Evolutionary conservation across 2,888 invertebrate species (phyloP), one percentile per base, ranked within the genome.

Genomic region (Cheilosia urbana): DNA sequence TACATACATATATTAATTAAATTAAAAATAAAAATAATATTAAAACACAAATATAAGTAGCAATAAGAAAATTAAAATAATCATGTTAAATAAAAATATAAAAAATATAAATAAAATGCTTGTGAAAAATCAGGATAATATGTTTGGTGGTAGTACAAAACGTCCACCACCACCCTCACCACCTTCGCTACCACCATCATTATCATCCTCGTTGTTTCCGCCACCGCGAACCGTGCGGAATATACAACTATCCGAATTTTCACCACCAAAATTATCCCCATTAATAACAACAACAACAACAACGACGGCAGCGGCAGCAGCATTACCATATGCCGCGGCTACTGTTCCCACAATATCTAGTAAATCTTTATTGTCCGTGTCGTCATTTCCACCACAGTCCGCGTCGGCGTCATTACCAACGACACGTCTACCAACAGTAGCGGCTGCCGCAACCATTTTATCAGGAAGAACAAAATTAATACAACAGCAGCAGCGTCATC

Each of bases 121-220:
- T 75, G 73, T 79, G 55, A 84, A 65, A 73, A 79, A 60, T 60
- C 65, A 73, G 37, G 37, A 84, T 53, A 65, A 80, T 53, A 88
- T 88, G 88, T 88, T 87, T 71, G 85, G 88, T 84, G 88, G 87
- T 19, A 87, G 87, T 85, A 85, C 87, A 65, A 88, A 88, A 68
- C 87, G 87, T 49, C 88, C 81, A 75, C 87, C 87, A 27, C 83
- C 87, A 69, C 51, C 75, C n/a, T 5, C 65, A 65, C 4, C 34
- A 60, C 11, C 49, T 51, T 7, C 42, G 17, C 21, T 34, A 19
- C 21, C 57, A 21, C 45, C 58, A 55, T 17, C 27, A 19, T 51
- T 55, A 3, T 13, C 63, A 30, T 60, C 60, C 13, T 37, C 17
- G 19, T 13, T 11, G n/a, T 27, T 19, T 24, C 9, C 30, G 49